A percentile compares a stretch with the other conserved stretches of the same genome.
Evolutionary conservation across 2,888 invertebrate genomes (phyloP).

Genomic region (Kryphioiulus occultus): DNA sequence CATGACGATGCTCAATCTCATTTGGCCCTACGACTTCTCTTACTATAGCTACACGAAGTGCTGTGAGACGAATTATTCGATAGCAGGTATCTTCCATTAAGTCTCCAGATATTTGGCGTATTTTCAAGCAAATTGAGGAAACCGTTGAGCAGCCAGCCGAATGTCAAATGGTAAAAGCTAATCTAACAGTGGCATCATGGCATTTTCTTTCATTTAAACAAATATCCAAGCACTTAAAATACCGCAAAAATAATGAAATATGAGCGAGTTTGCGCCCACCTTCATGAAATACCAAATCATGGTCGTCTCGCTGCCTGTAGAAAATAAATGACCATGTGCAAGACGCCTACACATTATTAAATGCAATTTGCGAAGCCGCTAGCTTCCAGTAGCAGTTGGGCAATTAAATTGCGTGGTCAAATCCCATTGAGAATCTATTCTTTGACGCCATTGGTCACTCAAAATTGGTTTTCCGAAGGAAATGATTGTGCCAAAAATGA

Average conservation of each 20-base stretch:
- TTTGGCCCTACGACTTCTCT: too few species aligned
- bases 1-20: too few species aligned
- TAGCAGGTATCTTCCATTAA: too few species aligned
- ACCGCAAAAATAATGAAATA: neutral
- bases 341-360: neutral
- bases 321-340: neutral
- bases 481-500: neutral
- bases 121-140: too few species aligned
- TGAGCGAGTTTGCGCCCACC: neutral
- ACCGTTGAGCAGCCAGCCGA: too few species aligned
- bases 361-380: neutral
- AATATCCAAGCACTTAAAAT: neutral
- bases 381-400: neutral
- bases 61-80: too few species aligned
- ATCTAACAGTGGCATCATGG: too few species aligned
- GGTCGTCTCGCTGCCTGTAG: neutral
- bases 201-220: neutral
- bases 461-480: neutral
- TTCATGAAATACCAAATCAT: neutral
- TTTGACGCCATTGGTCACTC: neutral
- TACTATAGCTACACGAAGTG: too few species aligned
- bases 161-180: too few species aligned
- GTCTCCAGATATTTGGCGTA: too few species aligned
- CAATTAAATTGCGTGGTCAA: neutral
- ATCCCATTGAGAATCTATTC: neutral